Evolutionary conservation across 2,797 vertebrate genomes (phyloP), one percentile per base, ranked within the genome.

Genomic region (Rallus crepitans): DNA sequence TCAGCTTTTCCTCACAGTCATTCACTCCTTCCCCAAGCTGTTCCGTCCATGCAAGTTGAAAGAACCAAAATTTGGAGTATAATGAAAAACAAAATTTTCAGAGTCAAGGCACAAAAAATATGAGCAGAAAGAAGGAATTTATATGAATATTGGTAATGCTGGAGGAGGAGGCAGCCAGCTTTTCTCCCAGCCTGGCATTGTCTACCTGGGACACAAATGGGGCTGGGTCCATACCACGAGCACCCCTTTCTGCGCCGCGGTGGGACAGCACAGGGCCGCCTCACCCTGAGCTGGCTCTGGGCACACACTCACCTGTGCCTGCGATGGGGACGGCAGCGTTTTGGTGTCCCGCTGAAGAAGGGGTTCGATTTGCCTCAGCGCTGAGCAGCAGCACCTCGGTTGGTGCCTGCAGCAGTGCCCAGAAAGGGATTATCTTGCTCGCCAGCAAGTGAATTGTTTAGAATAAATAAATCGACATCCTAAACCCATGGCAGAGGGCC

Each of bases 241-340:
- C 8, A 50, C 35, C 42, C 50, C 11, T 35, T 50, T 39, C n/a
- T 37, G 37, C 3, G 2, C 40, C 0, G 0, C 6, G 53, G 35
- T 35, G 48, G 71, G 68, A 82, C 60, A 73, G 42, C 27, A 42
- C 47, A 59, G 48, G 37, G 35, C 30, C 37, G 84, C 24, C 5
- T 24, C 81, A 42, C 71, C 27, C 7, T 1, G 2, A 2, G 25
- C 17, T 4, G 0, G 1, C 23, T 47, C 30, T 20, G 12, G 2
- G 5, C 16, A 45, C 8, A 5, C 0, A 5, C 7, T 18, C 42
- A 23, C 0, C 0, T 10, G 76, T 55, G 35, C 19, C 60, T 76
- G 52, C 30, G 42, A 70, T 53, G 31, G 77, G 47, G 18, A 80
- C 0, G 1, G 56, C 47, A 82, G 45, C 66, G 52, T 12, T 42